phyloP scores from a whole-genome alignment of 2,797 vertebrate genomes.

The Rhinogobio ventralis region DNA sequence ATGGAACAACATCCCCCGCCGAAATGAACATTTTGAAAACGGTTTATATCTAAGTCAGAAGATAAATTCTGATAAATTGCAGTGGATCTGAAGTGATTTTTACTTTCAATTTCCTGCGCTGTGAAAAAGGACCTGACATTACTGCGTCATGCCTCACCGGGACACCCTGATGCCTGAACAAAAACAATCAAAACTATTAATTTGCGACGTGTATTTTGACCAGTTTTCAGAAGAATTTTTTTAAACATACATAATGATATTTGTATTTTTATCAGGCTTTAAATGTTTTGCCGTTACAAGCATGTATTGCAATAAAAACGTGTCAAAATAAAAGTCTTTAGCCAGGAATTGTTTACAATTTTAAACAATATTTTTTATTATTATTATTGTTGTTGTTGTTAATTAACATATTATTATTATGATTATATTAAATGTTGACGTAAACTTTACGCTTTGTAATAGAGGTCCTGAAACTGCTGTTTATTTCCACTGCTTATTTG shows the following conservation, averaged over 20 bases:
- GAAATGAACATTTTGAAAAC: conserved; percentile 88
- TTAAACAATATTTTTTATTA: too few species aligned
- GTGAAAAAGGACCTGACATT: not conserved
- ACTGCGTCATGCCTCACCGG: not conserved
- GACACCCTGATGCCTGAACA: conserved; percentile 27
- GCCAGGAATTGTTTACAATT: too few species aligned
- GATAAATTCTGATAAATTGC: not conserved
- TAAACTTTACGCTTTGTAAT: not conserved
- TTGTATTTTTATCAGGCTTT: not conserved
- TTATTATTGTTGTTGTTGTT: not conserved
- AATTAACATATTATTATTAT: not conserved
- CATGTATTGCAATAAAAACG: not conserved
- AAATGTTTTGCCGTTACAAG: not conserved
- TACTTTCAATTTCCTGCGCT: conserved; percentile 37
- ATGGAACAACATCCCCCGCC: conserved; percentile 60
- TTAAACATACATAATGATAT: not conserved
- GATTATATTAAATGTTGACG: not conserved
- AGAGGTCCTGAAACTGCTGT: not conserved
- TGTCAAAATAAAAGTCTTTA: conserved; percentile 40
- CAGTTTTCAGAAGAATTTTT: not conserved
- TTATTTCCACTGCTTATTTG: not conserved
- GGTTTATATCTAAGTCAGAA: not conserved
- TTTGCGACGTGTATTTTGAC: not conserved
- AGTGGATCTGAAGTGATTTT: conserved; percentile 22
- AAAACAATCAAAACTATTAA: not conserved